phyloP scores from a whole-genome alignment of 2,888 invertebrate genomes.

The Crepidodera aurea region DNA sequence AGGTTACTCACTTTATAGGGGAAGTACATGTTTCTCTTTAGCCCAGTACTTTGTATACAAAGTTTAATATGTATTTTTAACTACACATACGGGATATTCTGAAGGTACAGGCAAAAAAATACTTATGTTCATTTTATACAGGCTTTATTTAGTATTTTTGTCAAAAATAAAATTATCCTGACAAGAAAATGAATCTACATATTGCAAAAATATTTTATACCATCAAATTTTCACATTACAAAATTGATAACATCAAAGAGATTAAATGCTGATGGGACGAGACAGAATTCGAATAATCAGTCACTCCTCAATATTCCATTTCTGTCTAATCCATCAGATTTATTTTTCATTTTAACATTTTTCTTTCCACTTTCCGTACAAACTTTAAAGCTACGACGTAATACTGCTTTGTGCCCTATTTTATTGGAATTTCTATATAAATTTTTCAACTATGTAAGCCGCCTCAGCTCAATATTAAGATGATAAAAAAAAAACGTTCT shows the following conservation, averaged over 20 bases:
- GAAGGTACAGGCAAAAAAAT: too few species aligned
- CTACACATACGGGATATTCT: too few species aligned
- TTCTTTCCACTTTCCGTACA: neutral
- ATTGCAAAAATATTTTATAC: conserved; percentile 4
- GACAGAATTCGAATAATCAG: neutral
- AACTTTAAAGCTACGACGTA: conserved; percentile 7
- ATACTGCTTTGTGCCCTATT: conserved; percentile 10
- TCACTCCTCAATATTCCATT: too few species aligned
- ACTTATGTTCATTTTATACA: too few species aligned
- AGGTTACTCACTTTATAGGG: too few species aligned
- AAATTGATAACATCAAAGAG: neutral
- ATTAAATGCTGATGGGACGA: neutral
- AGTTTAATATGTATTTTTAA: too few species aligned
- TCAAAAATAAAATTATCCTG: conserved; percentile 1
- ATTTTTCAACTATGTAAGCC: neutral
- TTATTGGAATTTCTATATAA: neutral
- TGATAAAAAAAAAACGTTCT: too few species aligned
- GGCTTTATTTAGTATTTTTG: neutral
- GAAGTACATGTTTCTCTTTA: too few species aligned
- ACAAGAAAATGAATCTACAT: neutral
- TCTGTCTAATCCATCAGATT: neutral
- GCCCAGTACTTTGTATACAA: too few species aligned
- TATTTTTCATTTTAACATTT: neutral
- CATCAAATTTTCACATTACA: neutral
- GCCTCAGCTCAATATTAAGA: neutral